Evolutionary conservation across 1,140 invertebrate species (phyloP).

Genomic region (Palaemon carinicauda): DNA sequence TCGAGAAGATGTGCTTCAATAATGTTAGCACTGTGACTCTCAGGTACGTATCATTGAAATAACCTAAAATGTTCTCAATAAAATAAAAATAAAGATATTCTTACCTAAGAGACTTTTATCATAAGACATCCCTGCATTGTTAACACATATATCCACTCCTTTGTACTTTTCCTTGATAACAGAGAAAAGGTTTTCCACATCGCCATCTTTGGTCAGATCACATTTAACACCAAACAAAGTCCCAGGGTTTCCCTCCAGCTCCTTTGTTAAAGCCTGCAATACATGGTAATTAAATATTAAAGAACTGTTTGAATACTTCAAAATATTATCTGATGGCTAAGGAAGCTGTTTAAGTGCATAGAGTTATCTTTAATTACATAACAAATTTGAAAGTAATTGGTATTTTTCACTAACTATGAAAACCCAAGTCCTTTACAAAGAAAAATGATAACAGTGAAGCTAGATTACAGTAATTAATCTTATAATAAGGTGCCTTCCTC

Average conservation of each 20-base stretch:
- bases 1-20: too few relatives aligned
- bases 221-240: conserved; percentile 61
- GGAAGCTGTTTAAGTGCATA: too few relatives aligned
- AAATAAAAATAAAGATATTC: neutral
- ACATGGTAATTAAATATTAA: neutral
- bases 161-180: conserved; percentile 60
- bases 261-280: conserved; percentile 14
- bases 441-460: too few relatives aligned
- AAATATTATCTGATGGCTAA: neutral
- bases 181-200: conserved; percentile 63
- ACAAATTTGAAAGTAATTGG: too few relatives aligned
- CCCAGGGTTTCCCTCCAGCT: neutral
- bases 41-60: too few relatives aligned
- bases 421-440: too few relatives aligned
- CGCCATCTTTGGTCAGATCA: conserved; percentile 63
- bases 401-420: too few relatives aligned
- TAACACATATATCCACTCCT: conserved; percentile 64
- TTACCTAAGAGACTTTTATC: conserved; percentile 61
- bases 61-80: neutral
- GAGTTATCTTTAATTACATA: too few relatives aligned
- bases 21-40: too few relatives aligned
- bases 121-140: conserved; percentile 64
- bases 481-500: too few relatives aligned
- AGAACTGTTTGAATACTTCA: neutral
- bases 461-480: too few relatives aligned